Percentiles rank a stretch among this genome's conserved stretches.
Evolutionary conservation across 2,888 invertebrate species (phyloP).

Genomic region (Apodemia mormo): DNA sequence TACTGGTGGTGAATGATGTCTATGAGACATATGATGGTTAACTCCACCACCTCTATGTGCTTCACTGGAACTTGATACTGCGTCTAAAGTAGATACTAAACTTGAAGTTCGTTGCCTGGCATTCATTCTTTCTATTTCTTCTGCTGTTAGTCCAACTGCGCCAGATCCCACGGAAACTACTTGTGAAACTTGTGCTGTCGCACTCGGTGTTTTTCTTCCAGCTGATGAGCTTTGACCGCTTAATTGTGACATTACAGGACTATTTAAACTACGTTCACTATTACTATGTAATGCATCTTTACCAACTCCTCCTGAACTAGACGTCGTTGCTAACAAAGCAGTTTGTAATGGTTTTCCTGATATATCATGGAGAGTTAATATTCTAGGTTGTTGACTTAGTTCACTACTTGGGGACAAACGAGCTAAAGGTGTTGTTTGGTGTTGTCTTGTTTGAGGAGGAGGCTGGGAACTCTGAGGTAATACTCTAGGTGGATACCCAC

Average conservation of each 20-base stretch:
- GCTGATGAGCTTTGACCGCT: slow-evolving; percentile 93
- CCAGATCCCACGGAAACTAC: slow-evolving; percentile 84
- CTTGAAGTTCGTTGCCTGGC: slow-evolving; percentile 94
- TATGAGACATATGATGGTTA: slow-evolving; percentile 85
- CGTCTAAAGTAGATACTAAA: slow-evolving; percentile 94
- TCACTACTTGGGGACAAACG: slow-evolving; percentile 95
- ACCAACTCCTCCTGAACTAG: slow-evolving; percentile 92
- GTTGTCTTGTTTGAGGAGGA: slow-evolving; percentile 85
- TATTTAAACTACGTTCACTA: slow-evolving; percentile 94
- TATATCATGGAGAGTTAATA: slow-evolving; percentile 95
- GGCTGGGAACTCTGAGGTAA: slow-evolving; percentile 87
- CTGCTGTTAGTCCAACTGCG: slow-evolving; percentile 93
- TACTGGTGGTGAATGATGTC: slow-evolving; percentile 87
- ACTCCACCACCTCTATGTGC: slow-evolving; percentile 86
- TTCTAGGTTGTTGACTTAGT: slow-evolving; percentile 94
- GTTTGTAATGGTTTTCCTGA: slow-evolving; percentile 96
- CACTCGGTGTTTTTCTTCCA: slow-evolving; percentile 87
- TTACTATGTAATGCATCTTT: slow-evolving; percentile 95
- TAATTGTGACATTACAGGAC: slow-evolving; percentile 95
- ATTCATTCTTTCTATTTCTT: slow-evolving; percentile 95
- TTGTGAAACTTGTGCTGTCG: slow-evolving; percentile 85
- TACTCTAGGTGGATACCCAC: slow-evolving; percentile 88
- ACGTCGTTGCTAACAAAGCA: slow-evolving; percentile 93
- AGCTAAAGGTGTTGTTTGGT: slow-evolving; percentile 95
- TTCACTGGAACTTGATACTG: slow-evolving; percentile 94